These are phyloP conservation scores for Diadema setosum DNA, from an alignment of 35 echinoderm and acorn worm genomes.

Conservation along the genomic window DNA sequence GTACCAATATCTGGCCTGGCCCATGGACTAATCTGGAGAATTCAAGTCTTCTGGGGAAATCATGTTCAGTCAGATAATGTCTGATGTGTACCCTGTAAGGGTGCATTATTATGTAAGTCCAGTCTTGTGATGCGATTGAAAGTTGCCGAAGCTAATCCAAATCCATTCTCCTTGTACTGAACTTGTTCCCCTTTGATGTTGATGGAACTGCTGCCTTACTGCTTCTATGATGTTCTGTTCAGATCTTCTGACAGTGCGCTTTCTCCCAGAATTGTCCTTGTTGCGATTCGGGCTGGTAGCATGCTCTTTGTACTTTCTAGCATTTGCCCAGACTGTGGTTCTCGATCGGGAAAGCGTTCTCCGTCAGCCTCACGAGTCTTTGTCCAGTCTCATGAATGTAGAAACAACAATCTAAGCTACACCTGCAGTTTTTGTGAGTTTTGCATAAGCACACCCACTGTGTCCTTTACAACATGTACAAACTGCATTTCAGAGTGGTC, in stretches of 20 bases:
- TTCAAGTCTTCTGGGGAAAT: background rate
- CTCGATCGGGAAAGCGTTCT: slow-evolving; percentile 24
- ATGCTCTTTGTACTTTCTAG: slow-evolving; percentile 29
- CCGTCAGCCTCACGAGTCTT: background rate
- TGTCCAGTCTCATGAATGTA: background rate
- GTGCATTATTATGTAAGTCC: background rate
- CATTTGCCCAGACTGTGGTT: slow-evolving; percentile 42
- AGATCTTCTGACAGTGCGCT: too few relatives aligned
- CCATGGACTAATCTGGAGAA: background rate
- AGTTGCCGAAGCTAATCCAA: background rate
- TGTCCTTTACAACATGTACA: too few relatives aligned
- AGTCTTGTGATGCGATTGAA: slow-evolving; percentile 12
- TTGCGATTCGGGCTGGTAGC: background rate
- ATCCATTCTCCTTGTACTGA: background rate
- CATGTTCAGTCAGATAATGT: background rate
- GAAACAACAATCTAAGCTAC: too few relatives aligned
- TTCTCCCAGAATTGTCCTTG: background rate
- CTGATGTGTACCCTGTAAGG: background rate
- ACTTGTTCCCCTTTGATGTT: background rate
- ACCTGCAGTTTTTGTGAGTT: too few relatives aligned
- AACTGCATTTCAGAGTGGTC: background rate
- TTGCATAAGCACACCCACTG: background rate
- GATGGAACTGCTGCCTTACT: background rate
- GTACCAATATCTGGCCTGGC: too few relatives aligned
- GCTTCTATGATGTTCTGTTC: background rate